These are phyloP conservation scores for Eupithecia insigniata DNA, from an alignment of 2,888 invertebrate genomes.

Conservation along the genomic window DNA sequence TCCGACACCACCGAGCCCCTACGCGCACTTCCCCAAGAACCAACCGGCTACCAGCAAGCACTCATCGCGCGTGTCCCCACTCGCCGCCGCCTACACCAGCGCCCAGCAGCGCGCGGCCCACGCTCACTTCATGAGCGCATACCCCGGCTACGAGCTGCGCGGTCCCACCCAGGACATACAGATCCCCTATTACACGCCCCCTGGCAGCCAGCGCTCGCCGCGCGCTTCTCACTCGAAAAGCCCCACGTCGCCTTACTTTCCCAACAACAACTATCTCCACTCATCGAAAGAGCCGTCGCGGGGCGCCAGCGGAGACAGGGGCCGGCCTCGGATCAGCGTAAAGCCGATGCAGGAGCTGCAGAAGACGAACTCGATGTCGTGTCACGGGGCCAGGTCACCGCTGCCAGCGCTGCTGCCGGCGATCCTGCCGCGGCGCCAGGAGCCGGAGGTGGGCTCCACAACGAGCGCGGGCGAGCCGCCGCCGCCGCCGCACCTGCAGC, in stretches of 20 bases:
- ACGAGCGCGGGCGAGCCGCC: slow-evolving; percentile 83
- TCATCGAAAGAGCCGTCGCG: slow-evolving; percentile 69
- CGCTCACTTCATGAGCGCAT: background rate
- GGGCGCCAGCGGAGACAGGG: slow-evolving; percentile 63
- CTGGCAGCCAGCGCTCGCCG: slow-evolving; percentile 60
- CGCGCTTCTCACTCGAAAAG: slow-evolving; percentile 43
- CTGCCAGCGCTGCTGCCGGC: slow-evolving; percentile 72
- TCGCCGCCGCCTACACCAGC: slow-evolving; percentile 1
- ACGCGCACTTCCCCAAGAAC: slow-evolving; percentile 72
- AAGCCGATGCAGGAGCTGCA: slow-evolving; percentile 86
- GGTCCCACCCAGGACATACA: slow-evolving; percentile 71
- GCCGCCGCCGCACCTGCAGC: slow-evolving; percentile 52
- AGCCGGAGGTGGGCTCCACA: slow-evolving; percentile 87
- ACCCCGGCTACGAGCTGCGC: slow-evolving; percentile 40
- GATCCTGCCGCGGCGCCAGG: slow-evolving; percentile 76
- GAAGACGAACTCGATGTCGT: slow-evolving; percentile 63
- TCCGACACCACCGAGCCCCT: slow-evolving; percentile 70
- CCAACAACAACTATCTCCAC: slow-evolving; percentile 76
- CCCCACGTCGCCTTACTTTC: slow-evolving; percentile 76
- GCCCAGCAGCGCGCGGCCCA: slow-evolving; percentile 1
- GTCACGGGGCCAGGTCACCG: slow-evolving; percentile 49
- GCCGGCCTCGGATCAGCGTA: slow-evolving; percentile 85
- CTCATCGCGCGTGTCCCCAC: slow-evolving; percentile 25
- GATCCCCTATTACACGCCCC: slow-evolving; percentile 74
- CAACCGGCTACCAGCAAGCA: slow-evolving; percentile 70